A percentile compares a stretch with the other conserved stretches of the same genome.
Conservation (phyloP, 2,113 vertebrate species). For the Proteles cristata region DNA sequence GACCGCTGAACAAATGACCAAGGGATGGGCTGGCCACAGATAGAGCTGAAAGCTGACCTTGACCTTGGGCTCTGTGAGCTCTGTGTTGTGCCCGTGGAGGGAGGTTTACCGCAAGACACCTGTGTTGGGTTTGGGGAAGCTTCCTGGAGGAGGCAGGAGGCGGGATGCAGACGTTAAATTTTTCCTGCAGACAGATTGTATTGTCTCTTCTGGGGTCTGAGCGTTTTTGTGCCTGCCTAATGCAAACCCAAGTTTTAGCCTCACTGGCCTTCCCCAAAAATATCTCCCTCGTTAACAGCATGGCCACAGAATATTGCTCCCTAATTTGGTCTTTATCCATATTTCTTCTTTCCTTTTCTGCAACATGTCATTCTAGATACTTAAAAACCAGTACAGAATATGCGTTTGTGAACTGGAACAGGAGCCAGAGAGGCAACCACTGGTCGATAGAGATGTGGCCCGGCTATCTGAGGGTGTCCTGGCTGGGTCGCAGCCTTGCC, state of each 20-base stretch:
- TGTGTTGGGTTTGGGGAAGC: background rate
- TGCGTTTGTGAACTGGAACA: background rate
- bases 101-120: no score
- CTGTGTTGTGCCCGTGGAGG: accelerated
- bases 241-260: background rate
- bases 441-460: background rate
- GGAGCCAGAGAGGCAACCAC: no score
- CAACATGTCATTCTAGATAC: background rate
- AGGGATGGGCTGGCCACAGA: accelerated
- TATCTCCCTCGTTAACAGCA: background rate
- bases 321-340: background rate
- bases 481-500: background rate
- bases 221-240: background rate
- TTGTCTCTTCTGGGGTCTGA: background rate
- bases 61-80: background rate
- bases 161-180: background rate
- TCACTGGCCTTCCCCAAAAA: background rate
- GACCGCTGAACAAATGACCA: no score
- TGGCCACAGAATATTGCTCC: background rate
- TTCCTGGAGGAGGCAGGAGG: no score
- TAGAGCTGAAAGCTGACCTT: background rate
- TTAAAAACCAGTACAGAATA: background rate
- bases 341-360: background rate
- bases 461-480: accelerated
- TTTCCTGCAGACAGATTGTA: background rate